phyloP scores from a whole-genome alignment of 2,797 vertebrate species.

The Sardinella longiceps region DNA sequence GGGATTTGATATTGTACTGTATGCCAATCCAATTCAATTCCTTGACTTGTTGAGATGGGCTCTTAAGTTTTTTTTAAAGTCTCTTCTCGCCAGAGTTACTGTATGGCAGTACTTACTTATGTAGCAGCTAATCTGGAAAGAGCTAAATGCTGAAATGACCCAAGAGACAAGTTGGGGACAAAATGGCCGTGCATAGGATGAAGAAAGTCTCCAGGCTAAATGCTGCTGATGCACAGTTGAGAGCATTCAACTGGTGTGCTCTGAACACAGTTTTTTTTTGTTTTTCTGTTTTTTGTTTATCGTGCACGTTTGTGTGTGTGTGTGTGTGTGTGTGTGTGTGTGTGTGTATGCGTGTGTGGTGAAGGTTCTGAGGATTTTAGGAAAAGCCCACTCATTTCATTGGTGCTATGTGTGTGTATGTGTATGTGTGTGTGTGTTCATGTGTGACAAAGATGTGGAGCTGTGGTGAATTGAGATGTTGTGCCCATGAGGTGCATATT shows the following conservation, averaged over 20 bases:
- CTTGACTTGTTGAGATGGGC: not conserved
- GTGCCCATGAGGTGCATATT: not conserved
- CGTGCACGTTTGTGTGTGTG: too few relatives aligned
- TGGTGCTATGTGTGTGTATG: slow-evolving; percentile 14
- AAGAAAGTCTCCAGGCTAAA: not conserved
- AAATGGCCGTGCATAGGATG: not conserved
- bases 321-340: not conserved
- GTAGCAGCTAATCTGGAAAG: not conserved
- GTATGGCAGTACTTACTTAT: not conserved
- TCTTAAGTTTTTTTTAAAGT: not conserved
- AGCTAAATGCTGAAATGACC: not conserved
- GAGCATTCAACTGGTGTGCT: not conserved
- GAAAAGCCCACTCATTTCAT: slow-evolving; percentile 16
- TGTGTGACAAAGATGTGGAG: not conserved
- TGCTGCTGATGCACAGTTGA: slow-evolving; percentile 4
- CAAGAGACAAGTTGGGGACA: not conserved
- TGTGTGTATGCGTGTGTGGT: not conserved
- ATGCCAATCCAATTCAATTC: not conserved
- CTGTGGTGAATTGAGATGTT: not conserved
- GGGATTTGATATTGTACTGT: not conserved
- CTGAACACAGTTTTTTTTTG: not conserved
- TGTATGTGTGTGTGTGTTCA: not conserved
- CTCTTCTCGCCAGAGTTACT: not conserved
- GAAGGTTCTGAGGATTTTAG: not conserved
- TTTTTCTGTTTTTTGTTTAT: too few relatives aligned